A percentile compares a stretch with the other conserved stretches of the same genome.
These are phyloP conservation scores for Zingel zingel DNA, from an alignment of 2,113 vertebrate species.

Conservation along the genomic window DNA sequence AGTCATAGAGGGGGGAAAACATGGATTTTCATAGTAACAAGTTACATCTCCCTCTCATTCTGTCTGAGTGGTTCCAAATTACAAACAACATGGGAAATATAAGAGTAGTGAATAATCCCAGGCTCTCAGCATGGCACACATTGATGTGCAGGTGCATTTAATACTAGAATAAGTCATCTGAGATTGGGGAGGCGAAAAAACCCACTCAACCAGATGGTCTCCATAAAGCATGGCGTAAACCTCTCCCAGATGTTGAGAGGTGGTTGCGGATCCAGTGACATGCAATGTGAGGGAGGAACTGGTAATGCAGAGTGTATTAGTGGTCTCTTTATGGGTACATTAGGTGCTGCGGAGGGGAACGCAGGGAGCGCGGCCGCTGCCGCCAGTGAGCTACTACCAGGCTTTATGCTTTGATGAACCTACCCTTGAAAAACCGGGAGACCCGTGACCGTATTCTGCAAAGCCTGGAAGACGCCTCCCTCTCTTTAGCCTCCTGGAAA, in stretches of 20 bases:
- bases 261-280: conserved; percentile 75
- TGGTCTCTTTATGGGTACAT: conserved; percentile 79
- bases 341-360: conserved; percentile 74
- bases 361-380: conserved; percentile 44
- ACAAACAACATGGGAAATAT: conserved; percentile 55
- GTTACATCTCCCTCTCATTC: conserved; percentile 30
- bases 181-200: conserved; percentile 63
- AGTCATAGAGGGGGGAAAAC: conserved; percentile 7
- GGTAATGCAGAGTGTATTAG: conserved; percentile 79
- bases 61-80: conserved; percentile 51
- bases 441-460: conserved; percentile 64
- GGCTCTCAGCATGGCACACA: conserved; percentile 52
- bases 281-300: conserved; percentile 67
- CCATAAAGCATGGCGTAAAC: conserved; percentile 76
- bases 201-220: conserved; percentile 74
- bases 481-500: conserved; percentile 74
- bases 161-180: conserved; percentile 73
- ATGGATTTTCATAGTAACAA: conserved; percentile 41
- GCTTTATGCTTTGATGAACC: conserved; percentile 81
- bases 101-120: conserved; percentile 58
- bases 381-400: conserved; percentile 67
- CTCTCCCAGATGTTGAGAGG: conserved; percentile 78
- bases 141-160: conserved; percentile 76
- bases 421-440: conserved; percentile 81
- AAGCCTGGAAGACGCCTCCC: conserved; percentile 64